Conservation (phyloP, 2,888 invertebrate genomes). For the Danaus chrysippus region DNA sequence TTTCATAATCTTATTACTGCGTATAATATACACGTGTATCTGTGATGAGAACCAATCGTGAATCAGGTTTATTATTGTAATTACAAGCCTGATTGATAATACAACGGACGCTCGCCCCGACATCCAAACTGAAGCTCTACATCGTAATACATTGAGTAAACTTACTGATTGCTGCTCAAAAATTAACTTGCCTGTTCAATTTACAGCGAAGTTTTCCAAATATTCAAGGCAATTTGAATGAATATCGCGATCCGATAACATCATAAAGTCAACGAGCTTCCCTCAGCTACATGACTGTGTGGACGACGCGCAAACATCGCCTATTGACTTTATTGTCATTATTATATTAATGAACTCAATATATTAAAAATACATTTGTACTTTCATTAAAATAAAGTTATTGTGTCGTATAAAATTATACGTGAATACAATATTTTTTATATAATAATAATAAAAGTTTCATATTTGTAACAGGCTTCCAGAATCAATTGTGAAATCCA, state of each 20-base stretch:
- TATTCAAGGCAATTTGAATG: conserved; percentile 1
- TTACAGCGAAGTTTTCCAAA: conserved; percentile 6
- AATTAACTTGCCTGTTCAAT: conserved; percentile 24
- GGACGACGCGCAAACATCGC: not conserved
- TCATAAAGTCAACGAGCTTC: conserved; percentile 2
- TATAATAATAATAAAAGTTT: too few relatives aligned
- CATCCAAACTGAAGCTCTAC: conserved; percentile 2
- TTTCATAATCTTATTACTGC: too few relatives aligned
- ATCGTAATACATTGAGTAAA: conserved; percentile 28
- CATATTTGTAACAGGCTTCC: too few relatives aligned
- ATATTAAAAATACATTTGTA: not conserved
- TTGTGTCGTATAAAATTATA: too few relatives aligned
- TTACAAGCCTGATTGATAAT: not conserved
- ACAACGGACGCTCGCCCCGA: not conserved
- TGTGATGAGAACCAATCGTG: too few relatives aligned
- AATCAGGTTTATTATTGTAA: not conserved
- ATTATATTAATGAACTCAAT: not conserved
- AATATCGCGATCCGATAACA: not conserved
- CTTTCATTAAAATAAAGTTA: too few relatives aligned
- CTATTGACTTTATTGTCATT: not conserved
- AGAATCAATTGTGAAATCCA: too few relatives aligned
- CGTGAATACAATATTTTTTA: too few relatives aligned
- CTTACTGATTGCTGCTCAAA: conserved; percentile 31
- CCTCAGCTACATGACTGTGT: not conserved
- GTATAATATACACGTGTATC: too few relatives aligned